A percentile compares a stretch with the other conserved stretches of the same genome.
phyloP scores from a whole-genome alignment of 2,888 invertebrate species.

The Trilocha varians region DNA sequence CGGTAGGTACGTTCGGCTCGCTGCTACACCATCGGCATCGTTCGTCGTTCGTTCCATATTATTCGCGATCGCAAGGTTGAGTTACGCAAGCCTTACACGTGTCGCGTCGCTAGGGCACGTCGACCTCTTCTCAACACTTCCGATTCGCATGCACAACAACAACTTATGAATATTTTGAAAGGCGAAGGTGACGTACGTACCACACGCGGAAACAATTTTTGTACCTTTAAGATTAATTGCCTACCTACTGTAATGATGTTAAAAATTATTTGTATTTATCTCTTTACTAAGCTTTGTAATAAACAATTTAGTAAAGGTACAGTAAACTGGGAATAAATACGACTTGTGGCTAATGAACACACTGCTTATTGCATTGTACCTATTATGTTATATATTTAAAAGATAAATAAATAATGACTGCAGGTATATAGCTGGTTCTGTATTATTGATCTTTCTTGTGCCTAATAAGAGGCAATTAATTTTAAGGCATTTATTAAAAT shows the following conservation, averaged over 20 bases:
- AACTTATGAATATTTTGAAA: slow-evolving; percentile 47
- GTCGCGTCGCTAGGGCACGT: slow-evolving; percentile 32
- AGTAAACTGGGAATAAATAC: no score
- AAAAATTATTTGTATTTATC: no score
- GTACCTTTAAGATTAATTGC: slow-evolving; percentile 8
- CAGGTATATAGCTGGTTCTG: no score
- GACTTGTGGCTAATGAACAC: no score
- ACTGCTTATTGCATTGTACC: no score
- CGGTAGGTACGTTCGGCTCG: neutral
- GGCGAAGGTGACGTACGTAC: slow-evolving; percentile 42
- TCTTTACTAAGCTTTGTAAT: no score
- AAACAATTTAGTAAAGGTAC: no score
- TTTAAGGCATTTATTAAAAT: no score
- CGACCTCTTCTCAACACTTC: slow-evolving; percentile 66
- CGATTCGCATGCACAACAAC: slow-evolving; percentile 62
- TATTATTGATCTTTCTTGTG: no score
- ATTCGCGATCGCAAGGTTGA: slow-evolving; percentile 66
- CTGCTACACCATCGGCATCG: neutral
- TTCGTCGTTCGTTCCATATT: slow-evolving; percentile 28
- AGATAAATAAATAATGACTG: no score
- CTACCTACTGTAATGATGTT: slow-evolving; percentile 1
- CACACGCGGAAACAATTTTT: slow-evolving; percentile 37
- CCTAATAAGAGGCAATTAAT: no score
- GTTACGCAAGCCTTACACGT: slow-evolving; percentile 63
- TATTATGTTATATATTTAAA: no score